Conservation (phyloP, 1,140 invertebrate genomes). For the Caerostris extrusa region DNA sequence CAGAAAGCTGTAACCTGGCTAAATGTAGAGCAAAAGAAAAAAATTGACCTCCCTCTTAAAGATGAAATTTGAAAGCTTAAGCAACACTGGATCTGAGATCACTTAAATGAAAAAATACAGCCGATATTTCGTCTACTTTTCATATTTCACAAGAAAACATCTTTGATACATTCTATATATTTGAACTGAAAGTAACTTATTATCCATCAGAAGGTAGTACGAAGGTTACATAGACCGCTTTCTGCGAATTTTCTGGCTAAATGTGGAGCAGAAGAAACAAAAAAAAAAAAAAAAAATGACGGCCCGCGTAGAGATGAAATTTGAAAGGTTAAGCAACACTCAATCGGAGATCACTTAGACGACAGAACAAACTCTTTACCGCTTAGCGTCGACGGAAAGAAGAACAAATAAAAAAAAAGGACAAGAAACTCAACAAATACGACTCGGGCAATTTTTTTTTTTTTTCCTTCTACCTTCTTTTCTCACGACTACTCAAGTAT, state of each 20-base stretch:
- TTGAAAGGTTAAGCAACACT: constrained; percentile 73
- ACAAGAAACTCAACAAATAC: constrained; percentile 28
- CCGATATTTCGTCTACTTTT: too few relatives aligned
- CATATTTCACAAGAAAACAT: too few relatives aligned
- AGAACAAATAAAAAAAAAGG: not conserved
- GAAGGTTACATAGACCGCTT: too few relatives aligned
- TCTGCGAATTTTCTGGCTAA: not conserved
- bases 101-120: not conserved
- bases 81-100: not conserved
- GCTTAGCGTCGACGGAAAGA: not conserved
- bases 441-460: constrained; percentile 49
- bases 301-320: constrained; percentile 18
- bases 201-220: constrained; percentile 1
- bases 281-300: constrained; percentile 18
- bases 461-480: constrained; percentile 17
- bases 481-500: constrained; percentile 45
- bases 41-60: too few relatives aligned
- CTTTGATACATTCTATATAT: too few relatives aligned
- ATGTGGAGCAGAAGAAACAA: not conserved
- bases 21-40: not conserved
- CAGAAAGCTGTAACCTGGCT: not conserved
- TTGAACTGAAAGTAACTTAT: too few relatives aligned
- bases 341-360: constrained; percentile 61
- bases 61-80: not conserved
- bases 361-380: constrained; percentile 39